Conservation (phyloP, 2,888 invertebrate genomes). For the Tuta absoluta region DNA sequence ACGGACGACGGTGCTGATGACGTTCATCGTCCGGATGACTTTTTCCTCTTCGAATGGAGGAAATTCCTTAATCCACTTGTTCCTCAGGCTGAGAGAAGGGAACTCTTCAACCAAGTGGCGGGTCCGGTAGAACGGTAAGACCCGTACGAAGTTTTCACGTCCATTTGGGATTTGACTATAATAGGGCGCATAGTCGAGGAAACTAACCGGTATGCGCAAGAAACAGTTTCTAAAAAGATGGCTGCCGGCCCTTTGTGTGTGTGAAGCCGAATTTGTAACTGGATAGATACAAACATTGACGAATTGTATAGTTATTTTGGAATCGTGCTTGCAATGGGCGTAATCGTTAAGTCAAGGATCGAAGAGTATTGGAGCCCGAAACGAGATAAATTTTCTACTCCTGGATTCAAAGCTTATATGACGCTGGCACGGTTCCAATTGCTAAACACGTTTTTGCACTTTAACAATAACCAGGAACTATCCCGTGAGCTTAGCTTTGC, state of each 20-base stretch:
- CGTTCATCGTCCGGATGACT: no score
- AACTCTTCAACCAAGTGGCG: conserved; percentile 2
- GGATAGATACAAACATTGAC: not conserved
- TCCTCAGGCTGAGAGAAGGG: conserved; percentile 10
- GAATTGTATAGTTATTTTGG: not conserved
- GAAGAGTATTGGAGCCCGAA: no score
- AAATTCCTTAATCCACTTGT: not conserved
- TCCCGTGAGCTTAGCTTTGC: no score
- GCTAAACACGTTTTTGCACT: no score
- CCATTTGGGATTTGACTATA: not conserved
- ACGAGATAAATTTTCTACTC: not conserved
- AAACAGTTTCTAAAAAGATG: not conserved
- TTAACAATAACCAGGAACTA: no score
- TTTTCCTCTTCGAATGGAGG: conserved; percentile 7
- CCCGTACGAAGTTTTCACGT: not conserved
- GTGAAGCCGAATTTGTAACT: not conserved
- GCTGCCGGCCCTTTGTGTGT: not conserved
- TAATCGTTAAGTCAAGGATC: not conserved
- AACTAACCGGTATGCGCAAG: conserved; percentile 5
- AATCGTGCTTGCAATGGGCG: not conserved
- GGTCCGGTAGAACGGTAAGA: not conserved
- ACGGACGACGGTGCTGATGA: no score
- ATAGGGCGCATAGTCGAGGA: conserved; percentile 2
- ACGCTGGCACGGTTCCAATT: not conserved
- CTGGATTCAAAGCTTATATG: not conserved